These are phyloP conservation scores for Coregonus suidteri DNA, from an alignment of 2,797 vertebrate species.

Conservation along the genomic window DNA sequence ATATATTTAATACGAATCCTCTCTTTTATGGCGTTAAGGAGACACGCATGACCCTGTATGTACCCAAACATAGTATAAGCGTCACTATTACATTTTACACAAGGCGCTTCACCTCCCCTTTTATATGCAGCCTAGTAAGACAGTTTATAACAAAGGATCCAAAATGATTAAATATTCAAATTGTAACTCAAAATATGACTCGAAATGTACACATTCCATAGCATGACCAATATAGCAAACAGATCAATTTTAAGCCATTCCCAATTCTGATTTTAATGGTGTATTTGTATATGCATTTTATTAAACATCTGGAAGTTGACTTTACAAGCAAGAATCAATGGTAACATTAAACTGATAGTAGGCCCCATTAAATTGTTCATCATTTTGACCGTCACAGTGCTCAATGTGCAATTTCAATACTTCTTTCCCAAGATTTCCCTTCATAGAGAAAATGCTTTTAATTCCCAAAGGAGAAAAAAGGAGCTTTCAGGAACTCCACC, in stretches of 20 bases:
- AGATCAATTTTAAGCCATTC: conserved; percentile 18
- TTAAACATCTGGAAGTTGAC: conserved; percentile 10
- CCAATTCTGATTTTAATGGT: conserved; percentile 31
- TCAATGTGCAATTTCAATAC: conserved; percentile 54
- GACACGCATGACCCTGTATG: conserved; percentile 71
- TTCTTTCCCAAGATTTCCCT: conserved; percentile 23
- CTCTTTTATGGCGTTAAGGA: conserved; percentile 64
- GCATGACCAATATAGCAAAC: conserved; percentile 42
- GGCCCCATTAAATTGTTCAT: conserved; percentile 3
- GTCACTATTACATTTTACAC: conserved; percentile 61
- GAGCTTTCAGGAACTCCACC: conserved; percentile 46
- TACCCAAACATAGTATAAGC: conserved; percentile 66
- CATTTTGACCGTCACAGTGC: conserved; percentile 55
- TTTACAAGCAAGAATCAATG: conserved; percentile 22
- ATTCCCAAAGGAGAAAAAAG: conserved; percentile 33
- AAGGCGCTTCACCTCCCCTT: conserved; percentile 52
- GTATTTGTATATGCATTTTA: conserved; percentile 22
- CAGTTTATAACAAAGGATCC: conserved; percentile 74
- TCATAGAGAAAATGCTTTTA: conserved; percentile 54
- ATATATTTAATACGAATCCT: conserved; percentile 45
- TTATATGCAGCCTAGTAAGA: conserved; percentile 69
- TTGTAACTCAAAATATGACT: conserved; percentile 12
- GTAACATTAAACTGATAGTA: conserved; percentile 22
- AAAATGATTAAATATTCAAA: conserved; percentile 74
- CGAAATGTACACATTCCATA: conserved; percentile 35